Conservation (phyloP, 2,113 vertebrate species). For the Sinocyclocheilus anophthalmus region DNA sequence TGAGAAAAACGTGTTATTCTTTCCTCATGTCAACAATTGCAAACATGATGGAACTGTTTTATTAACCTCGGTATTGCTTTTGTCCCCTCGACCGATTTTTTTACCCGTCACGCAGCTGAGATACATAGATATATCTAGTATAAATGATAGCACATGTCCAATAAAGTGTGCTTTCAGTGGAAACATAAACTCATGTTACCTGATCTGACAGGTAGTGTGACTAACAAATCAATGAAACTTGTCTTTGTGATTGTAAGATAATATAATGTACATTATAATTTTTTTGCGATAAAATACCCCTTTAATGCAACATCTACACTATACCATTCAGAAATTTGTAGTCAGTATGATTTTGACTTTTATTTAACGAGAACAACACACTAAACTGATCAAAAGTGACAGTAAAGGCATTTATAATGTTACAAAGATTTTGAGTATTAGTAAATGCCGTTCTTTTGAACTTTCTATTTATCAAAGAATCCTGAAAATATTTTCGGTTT, state of each 20-base stretch:
- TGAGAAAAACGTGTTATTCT: constrained; percentile 15
- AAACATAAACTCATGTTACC: constrained; percentile 4
- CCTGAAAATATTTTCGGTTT: background rate
- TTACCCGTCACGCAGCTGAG: constrained; percentile 15
- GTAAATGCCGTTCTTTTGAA: too few species aligned
- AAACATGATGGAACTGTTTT: constrained; percentile 39
- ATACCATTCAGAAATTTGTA: too few species aligned
- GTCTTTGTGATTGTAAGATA: background rate
- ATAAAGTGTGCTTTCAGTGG: background rate
- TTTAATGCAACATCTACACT: background rate
- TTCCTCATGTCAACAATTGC: constrained; percentile 29
- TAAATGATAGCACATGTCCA: constrained; percentile 18
- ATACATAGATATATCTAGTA: constrained; percentile 24
- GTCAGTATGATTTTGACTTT: too few species aligned
- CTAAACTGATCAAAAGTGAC: too few species aligned
- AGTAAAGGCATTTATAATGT: too few species aligned
- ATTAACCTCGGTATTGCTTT: constrained; percentile 34
- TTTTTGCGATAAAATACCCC: background rate
- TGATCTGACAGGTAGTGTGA: constrained; percentile 6
- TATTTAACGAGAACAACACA: too few species aligned
- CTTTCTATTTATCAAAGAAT: background rate
- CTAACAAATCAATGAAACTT: constrained; percentile 1
- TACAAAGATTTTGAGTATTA: too few species aligned
- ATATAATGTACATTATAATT: background rate
- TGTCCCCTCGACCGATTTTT: constrained; percentile 2